phyloP scores from a whole-genome alignment of 2,888 invertebrate species.

The Ormyrus pomaceus region DNA sequence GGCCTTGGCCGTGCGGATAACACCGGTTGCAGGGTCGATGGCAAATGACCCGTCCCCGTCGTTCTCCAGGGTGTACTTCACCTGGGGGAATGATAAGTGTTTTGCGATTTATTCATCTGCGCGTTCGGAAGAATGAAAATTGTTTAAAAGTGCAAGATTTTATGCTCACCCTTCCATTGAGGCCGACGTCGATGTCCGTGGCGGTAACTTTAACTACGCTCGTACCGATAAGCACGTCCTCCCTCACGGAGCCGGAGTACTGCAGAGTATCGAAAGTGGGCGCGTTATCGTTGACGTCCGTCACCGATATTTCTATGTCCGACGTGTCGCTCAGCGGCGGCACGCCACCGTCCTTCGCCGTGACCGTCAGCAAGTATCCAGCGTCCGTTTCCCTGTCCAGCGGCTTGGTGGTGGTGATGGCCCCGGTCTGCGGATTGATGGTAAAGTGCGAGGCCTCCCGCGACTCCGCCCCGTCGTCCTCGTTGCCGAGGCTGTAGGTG shows the following conservation, averaged over 20 bases:
- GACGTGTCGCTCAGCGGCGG: conserved; percentile 95
- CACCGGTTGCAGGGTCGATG: conserved; percentile 94
- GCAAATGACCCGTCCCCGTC: conserved; percentile 94
- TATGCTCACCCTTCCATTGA: conserved; percentile 86
- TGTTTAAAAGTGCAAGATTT: background rate
- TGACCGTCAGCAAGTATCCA: conserved; percentile 92
- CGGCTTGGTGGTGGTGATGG: conserved; percentile 89
- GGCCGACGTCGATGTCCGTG: conserved; percentile 89
- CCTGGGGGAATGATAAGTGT: conserved; percentile 54
- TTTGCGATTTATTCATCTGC: background rate
- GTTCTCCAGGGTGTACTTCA: conserved; percentile 84
- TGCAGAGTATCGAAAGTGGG: conserved; percentile 90
- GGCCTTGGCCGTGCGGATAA: conserved; percentile 91
- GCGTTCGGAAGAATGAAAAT: background rate
- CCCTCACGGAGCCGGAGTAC: conserved; percentile 89
- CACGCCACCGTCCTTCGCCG: conserved; percentile 93
- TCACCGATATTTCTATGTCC: conserved; percentile 95
- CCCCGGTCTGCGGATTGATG: conserved; percentile 95
- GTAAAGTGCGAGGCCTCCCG: conserved; percentile 81
- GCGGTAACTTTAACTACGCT: conserved; percentile 88
- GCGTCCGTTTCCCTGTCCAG: conserved; percentile 89
- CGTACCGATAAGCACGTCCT: conserved; percentile 91
- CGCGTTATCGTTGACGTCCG: conserved; percentile 97
- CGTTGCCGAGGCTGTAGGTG: conserved; percentile 85
- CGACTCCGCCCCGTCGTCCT: conserved; percentile 80